Evolutionary conservation across 2,113 vertebrate species (phyloP), one percentile per base, ranked within the genome.

Genomic region (Toxotes chatareus): DNA sequence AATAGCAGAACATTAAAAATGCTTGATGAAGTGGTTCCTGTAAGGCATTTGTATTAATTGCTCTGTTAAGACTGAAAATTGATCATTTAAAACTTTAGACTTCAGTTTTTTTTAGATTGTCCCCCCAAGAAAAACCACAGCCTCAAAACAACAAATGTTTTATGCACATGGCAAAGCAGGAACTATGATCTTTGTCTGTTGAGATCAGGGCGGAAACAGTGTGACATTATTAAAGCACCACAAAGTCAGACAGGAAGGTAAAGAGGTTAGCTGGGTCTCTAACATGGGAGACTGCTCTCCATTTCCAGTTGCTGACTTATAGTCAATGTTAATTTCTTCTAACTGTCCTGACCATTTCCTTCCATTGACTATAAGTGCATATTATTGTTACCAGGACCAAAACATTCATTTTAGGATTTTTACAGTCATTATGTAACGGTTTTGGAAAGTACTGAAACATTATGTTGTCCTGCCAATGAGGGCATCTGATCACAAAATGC

Each of bases 21-120:
- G 38, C 38, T 57, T 77, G 8, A 73, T 59, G 32, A 46, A 67
- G 31, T 40, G 23, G 6, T 51, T 77, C 31, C 51, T 67, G 31
- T 10, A 31, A 70, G 78, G n/a, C 2, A 3, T 69, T 73, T 60
- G 1, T 47, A 49, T 65, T 70, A 63, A 74, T 73, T 75, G 34
- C 14, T 67, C 27, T 75, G 69, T 72, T 78, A 72, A 77, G 46
- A 19, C 36, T 53, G 44, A 27, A 76, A 51, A 34, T 17, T 31
- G 57, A 80, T 3, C 12, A 56, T 23, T 23, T n/a, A 53, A 53
- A n/a, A 11, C 7, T 34, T 19, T 16, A 73, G 16, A 34, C 27
- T 77, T 65, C 10, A 1, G n/a, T 59, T 31, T 49, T 57, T 47
- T 59, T 49, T 23, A 32, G 46, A 56, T 12, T 16, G 7, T 40